Evolutionary conservation across 2,888 invertebrate species (phyloP), one percentile per base, ranked within the genome.

Genomic region (Pogonocherus hispidulus): DNA sequence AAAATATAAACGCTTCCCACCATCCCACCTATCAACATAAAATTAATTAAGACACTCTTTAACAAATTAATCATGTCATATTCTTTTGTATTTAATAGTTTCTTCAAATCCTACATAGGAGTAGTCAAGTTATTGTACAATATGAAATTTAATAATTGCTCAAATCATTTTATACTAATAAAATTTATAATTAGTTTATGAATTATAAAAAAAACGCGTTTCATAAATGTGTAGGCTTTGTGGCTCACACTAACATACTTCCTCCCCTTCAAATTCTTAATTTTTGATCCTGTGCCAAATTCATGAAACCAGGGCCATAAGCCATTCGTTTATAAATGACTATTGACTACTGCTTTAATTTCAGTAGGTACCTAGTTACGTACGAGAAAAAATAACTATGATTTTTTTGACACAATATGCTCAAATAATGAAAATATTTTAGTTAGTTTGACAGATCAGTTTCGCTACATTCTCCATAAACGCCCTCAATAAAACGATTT

Each of bases 221-320:
- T n/a, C 16, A 14, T 14, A 41, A 41, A n/a, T 41, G 41, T n/a
- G 41, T 41, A 41, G 41, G 41, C n/a, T n/a, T 2, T n/a, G 9
- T 14, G 41, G n/a, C n/a, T 5, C 3, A 27, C 27, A 8, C 4
- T 27, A 27, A 27, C 27, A 27, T 41, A 4, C 32, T 4, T 11
- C 41, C 41, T 41, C 41, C 41, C 41, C 51, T 51, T 51, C 51
- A 51, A 51, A 51, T 51, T 51, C 51, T 51, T 27, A 27, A 51
- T 14, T 51, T 27, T 27, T 51, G 23, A 27, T 27, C 27, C 8
- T n/a, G 2, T 51, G 23, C 27, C 51, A 23, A 51, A 51, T 16
- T 23, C 51, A 51, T 27, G 6, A 27, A 27, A 51, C 27, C n/a
- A n/a, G n/a, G n/a, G 27, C 27, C 14, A 27, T 27, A 27, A 51